Evolutionary conservation across 2,888 invertebrate species (phyloP).

Genomic region (Autographa gamma): DNA sequence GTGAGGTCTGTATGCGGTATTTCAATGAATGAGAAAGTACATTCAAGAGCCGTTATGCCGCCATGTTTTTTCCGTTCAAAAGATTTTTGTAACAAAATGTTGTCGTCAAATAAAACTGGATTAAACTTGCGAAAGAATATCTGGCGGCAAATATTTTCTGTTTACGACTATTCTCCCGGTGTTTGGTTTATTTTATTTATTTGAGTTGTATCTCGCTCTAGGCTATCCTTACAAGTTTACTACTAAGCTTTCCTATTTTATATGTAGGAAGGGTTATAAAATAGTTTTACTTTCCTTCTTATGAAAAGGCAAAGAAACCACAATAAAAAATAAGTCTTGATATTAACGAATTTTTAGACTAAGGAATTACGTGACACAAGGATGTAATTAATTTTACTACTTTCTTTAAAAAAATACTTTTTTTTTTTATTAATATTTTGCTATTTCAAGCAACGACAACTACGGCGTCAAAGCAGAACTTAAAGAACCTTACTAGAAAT

Average conservation of each 20-base stretch:
- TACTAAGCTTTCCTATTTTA: neutral
- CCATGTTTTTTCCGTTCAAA: conserved; percentile 4
- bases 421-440: too few relatives aligned
- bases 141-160: conserved; percentile 1
- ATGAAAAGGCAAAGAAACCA: too few relatives aligned
- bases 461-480: too few relatives aligned
- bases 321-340: too few relatives aligned
- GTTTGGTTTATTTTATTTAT: conserved; percentile 4
- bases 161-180: neutral
- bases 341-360: too few relatives aligned
- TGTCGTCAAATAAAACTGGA: neutral
- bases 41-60: neutral
- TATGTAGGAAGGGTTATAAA: neutral
- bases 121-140: neutral
- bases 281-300: neutral
- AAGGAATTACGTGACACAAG: too few relatives aligned
- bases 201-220: neutral
- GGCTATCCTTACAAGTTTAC: neutral
- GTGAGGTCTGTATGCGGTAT: neutral
- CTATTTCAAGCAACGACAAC: too few relatives aligned
- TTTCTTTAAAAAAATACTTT: too few relatives aligned
- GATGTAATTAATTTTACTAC: too few relatives aligned
- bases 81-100: conserved; percentile 3
- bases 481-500: too few relatives aligned
- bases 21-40: conserved; percentile 4